A percentile compares a stretch with the other conserved stretches of the same genome.
These are phyloP conservation scores for Encarsia formosa DNA, from an alignment of 2,888 invertebrate genomes.

Conservation along the genomic window DNA sequence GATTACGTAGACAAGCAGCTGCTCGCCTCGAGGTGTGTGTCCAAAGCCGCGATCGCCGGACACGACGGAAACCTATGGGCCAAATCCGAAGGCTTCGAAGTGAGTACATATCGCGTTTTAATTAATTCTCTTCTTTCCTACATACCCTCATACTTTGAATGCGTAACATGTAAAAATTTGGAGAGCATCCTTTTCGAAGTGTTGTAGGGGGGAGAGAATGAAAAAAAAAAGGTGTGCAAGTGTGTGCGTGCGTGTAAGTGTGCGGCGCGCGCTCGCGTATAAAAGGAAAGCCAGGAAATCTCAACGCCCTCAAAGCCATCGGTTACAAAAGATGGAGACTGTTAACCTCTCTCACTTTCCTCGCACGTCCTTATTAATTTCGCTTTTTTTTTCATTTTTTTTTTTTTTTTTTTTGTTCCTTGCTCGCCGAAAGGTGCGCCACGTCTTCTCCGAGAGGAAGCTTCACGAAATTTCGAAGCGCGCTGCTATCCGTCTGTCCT, in stretches of 20 bases:
- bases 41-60: conserved; percentile 91
- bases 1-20: conserved; percentile 97
- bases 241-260: neutral
- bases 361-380: too few relatives aligned
- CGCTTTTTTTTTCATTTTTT: too few relatives aligned
- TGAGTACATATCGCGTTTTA: conserved; percentile 57
- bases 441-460: neutral
- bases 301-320: conserved; percentile 2
- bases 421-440: too few relatives aligned
- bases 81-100: conserved; percentile 89
- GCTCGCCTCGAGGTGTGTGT: conserved; percentile 90
- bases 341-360: too few relatives aligned
- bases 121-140: neutral
- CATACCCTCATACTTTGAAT: neutral
- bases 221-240: too few relatives aligned
- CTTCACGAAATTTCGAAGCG: too few relatives aligned
- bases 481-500: too few relatives aligned
- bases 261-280: neutral
- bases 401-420: too few relatives aligned
- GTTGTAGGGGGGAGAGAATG: too few relatives aligned
- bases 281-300: conserved; percentile 5
- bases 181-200: too few relatives aligned
- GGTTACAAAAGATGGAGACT: conserved; percentile 14
- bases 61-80: conserved; percentile 95
- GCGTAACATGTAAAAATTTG: too few relatives aligned